phyloP scores from a whole-genome alignment of 30 jellyfish, hydroid and myxozoan species.

The Hydra vulgaris region DNA sequence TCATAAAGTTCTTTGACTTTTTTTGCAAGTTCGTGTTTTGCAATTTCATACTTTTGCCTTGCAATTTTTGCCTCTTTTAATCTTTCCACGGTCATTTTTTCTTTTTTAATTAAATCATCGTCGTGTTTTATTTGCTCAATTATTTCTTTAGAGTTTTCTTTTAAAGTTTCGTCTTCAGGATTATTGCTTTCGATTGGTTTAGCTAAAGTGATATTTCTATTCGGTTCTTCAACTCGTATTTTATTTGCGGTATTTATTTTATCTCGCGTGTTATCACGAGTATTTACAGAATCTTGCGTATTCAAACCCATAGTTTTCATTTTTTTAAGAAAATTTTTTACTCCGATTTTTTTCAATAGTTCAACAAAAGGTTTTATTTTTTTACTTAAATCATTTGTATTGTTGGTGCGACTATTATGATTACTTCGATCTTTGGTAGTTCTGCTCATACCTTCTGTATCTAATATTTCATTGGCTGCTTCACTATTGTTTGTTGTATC shows the following conservation, averaged over 20 bases:
- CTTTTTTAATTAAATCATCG: constrained; percentile 12
- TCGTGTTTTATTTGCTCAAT: not conserved
- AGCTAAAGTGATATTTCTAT: not conserved
- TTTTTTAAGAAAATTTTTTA: not conserved
- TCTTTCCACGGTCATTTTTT: constrained; percentile 40
- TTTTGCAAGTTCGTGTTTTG: constrained; percentile 61
- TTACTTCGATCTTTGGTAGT: no score
- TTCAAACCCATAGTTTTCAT: not conserved
- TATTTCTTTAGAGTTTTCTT: not conserved
- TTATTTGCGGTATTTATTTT: not conserved
- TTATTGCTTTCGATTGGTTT: not conserved
- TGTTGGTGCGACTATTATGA: no score
- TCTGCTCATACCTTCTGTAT: no score
- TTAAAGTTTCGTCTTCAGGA: not conserved
- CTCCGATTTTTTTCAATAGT: constrained; percentile 12
- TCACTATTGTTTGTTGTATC: no score
- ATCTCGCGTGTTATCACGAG: no score
- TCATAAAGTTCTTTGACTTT: constrained; percentile 67
- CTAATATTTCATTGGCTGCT: no score
- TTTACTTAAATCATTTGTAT: not conserved
- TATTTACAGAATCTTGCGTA: not conserved
- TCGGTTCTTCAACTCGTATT: not conserved
- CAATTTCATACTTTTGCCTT: constrained; percentile 49
- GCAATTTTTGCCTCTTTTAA: constrained; percentile 85
- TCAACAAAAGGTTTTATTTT: constrained; percentile 13